Evolutionary conservation across 1,140 invertebrate species (phyloP).

Genomic region (Achatina immaculata): DNA sequence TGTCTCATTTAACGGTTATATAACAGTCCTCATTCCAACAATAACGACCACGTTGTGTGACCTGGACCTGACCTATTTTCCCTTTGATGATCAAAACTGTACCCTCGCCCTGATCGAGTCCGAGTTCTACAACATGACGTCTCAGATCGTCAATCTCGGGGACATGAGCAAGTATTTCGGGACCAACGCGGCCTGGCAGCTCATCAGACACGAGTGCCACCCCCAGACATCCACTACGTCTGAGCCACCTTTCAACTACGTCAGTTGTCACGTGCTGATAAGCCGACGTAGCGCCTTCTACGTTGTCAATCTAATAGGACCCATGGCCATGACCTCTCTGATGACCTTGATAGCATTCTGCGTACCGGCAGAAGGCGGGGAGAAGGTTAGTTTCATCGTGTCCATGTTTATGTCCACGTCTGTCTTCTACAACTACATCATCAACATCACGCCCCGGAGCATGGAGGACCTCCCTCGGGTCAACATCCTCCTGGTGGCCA

Average conservation of each 20-base stretch:
- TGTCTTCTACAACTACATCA: constrained; percentile 79
- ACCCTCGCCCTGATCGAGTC: neutral
- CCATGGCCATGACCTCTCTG: constrained; percentile 74
- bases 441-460: constrained; percentile 93
- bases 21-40: constrained; percentile 53
- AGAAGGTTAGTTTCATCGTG: constrained; percentile 81
- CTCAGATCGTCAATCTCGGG: neutral
- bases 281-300: constrained; percentile 93
- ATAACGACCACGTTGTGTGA: constrained; percentile 37
- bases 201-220: constrained; percentile 51
- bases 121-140: constrained; percentile 5
- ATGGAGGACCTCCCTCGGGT: constrained; percentile 81
- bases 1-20: neutral
- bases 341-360: constrained; percentile 74
- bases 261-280: constrained; percentile 78
- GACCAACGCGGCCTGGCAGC: constrained; percentile 32
- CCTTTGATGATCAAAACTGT: constrained; percentile 27
- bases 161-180: neutral
- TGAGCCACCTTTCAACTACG: constrained; percentile 84
- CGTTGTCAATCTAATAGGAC: constrained; percentile 74
- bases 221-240: constrained; percentile 74
- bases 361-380: constrained; percentile 75
- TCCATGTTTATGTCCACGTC: constrained; percentile 74
- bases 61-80: constrained; percentile 42
- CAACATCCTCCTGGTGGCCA: constrained; percentile 6